These are phyloP conservation scores for Apteryx mantelli DNA, from an alignment of 2,113 vertebrate species.

Conservation along the genomic window DNA sequence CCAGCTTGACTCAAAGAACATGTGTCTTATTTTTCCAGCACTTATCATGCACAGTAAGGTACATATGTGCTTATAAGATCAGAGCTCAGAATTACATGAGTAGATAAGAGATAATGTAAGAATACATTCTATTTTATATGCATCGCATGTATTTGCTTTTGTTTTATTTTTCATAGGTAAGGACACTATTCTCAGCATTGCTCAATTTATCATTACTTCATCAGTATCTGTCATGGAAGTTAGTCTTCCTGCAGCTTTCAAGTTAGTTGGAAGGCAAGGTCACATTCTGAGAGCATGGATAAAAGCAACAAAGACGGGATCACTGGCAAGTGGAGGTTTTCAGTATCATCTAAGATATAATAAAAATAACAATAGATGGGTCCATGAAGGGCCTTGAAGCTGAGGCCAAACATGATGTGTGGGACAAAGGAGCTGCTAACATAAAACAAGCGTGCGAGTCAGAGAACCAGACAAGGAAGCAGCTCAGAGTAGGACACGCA, in stretches of 20 bases:
- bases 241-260: not conserved
- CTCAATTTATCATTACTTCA: not conserved
- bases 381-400: not conserved
- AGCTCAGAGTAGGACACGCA: not conserved
- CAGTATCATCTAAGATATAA: not conserved
- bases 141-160: not conserved
- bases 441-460: not conserved
- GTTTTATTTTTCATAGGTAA: not conserved
- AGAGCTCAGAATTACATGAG: not conserved
- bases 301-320: not conserved
- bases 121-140: not conserved
- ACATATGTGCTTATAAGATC: not conserved
- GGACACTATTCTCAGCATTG: not conserved
- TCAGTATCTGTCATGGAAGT: not conserved
- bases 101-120: not conserved
- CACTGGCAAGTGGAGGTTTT: not conserved
- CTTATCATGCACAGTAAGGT: not conserved
- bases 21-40: not conserved
- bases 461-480: not conserved
- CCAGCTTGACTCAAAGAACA: not conserved
- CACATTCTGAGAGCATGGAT: not conserved
- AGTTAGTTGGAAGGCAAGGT: not conserved
- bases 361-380: not conserved
- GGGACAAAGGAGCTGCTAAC: not conserved
- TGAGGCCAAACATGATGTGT: not conserved